Evolutionary conservation across 2,113 vertebrate species (phyloP).

Genomic region (Saccopteryx bilineata): DNA sequence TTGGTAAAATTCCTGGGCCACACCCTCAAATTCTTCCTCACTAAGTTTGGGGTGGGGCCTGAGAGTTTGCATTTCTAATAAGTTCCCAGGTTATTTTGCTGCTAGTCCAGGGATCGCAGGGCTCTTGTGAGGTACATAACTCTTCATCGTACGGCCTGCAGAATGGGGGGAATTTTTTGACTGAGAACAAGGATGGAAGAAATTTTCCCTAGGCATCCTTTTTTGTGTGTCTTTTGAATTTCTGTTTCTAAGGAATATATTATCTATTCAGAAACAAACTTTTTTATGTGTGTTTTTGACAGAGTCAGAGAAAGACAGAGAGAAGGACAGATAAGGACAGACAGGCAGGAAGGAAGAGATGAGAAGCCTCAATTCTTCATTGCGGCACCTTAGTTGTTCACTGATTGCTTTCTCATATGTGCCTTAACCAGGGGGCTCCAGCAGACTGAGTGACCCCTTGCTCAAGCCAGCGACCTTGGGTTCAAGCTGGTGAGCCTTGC

Average conservation of each 20-base stretch:
- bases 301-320: too few species aligned
- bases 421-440: too few species aligned
- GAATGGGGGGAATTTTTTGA: not conserved
- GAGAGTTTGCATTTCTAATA: not conserved
- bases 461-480: too few species aligned
- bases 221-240: not conserved
- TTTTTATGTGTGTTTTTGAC: not conserved
- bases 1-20: not conserved
- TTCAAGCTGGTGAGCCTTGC: too few species aligned
- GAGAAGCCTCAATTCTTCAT: too few species aligned
- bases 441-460: too few species aligned
- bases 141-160: not conserved
- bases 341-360: too few species aligned
- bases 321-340: too few species aligned
- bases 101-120: not conserved
- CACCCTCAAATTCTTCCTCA: not conserved
- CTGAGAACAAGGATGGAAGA: not conserved
- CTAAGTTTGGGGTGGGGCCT: not conserved
- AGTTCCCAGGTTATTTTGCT: not conserved
- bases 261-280: not conserved
- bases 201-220: not conserved
- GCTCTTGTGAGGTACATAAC: not conserved
- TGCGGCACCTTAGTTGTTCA: too few species aligned
- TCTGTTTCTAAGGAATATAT: not conserved
- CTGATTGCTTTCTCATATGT: too few species aligned